Conservation (phyloP, 2,888 invertebrate species). For the Kuschelorhynchus macadamiae region DNA sequence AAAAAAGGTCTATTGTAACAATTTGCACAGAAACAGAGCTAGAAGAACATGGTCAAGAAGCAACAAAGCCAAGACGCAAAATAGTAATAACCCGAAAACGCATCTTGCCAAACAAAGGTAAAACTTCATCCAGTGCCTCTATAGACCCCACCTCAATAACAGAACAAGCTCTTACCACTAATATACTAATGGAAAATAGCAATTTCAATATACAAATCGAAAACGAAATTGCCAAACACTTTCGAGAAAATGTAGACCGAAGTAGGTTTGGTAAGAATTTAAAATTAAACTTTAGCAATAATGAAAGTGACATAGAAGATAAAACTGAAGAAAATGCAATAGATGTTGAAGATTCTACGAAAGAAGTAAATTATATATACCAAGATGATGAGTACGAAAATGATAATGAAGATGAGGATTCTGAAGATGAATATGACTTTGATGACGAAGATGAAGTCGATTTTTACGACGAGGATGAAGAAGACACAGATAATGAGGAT, state of each 20-base stretch:
- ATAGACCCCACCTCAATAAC: constrained; percentile 45
- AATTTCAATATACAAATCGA: constrained; percentile 35
- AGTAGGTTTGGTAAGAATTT: constrained; percentile 22
- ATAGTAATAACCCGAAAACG: constrained; percentile 66
- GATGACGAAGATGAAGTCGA: constrained; percentile 30
- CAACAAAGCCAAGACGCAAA: constrained; percentile 61
- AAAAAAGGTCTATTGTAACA: too few species aligned
- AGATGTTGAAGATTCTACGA: constrained; percentile 26
- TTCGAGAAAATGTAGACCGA: constrained; percentile 25
- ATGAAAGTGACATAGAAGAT: constrained; percentile 25
- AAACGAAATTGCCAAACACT: constrained; percentile 32
- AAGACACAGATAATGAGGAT: constrained; percentile 30
- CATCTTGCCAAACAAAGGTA: constrained; percentile 53
- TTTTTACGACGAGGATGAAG: constrained; percentile 18
- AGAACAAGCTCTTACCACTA: constrained; percentile 17
- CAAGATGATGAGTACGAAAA: constrained; percentile 31
- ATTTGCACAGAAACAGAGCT: too few species aligned
- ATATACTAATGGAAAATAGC: constrained; percentile 33
- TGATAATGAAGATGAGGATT: constrained; percentile 26
- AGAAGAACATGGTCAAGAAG: constrained; percentile 55
- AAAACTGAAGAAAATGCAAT: constrained; percentile 45
- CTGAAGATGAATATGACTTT: constrained; percentile 40
- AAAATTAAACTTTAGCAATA: constrained; percentile 3
- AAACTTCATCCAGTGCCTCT: constrained; percentile 42
- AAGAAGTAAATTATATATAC: constrained; percentile 20